Base-by-base conservation (phyloP, 2,797 vertebrate species). In the Cynopterus sphinx region DNA sequence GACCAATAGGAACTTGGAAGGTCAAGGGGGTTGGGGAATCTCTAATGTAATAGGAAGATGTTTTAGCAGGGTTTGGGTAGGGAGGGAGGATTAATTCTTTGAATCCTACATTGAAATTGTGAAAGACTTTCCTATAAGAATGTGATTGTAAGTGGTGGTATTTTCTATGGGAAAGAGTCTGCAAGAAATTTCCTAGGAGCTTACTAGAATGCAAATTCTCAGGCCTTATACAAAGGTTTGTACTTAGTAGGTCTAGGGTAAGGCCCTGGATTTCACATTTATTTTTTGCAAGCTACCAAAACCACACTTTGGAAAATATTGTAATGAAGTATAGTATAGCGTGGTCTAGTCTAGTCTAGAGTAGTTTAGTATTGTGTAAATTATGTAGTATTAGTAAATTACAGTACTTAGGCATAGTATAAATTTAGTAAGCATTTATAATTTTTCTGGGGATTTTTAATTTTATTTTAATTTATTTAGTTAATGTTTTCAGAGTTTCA, bases 391-490 rank as follows among this genome's bases (percentile, higher is more conserved):
- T 82, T 93, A 67, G 28, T 46, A 74, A 82, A 67, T 93, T 79
- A 63, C 1, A 96, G 24, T 53, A 87, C 19, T 31, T 46, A 68
- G 43, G 19, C 7, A 78, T 81, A 61, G 9, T 57, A n/a, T 36
- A 92, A 78, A 46, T 61, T 93, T 91, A 95, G 51, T 74, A 79
- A 79, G 36, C 46, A 49, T 55, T 87, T 68, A 26, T 87, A 90
- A 53, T 11, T 82, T 82, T 94, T 28, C 57, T 82, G 10, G 12
- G 19, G 33, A 26, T 65, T 2, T 75, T 90, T 91, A 82, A 75
- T 75, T 91, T 88, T 94, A 46, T 88, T 88, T 94, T 59, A 79
- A 79, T 33, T 74, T 94, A 39, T 59, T 85, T 90, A 33, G 87
- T 41, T 13, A 89, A 65, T 78, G 39, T n/a, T 82, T 87, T 79